Conservation (phyloP, 92 coral and sea anemone genomes). For the Parazoanthus atlanticus region DNA sequence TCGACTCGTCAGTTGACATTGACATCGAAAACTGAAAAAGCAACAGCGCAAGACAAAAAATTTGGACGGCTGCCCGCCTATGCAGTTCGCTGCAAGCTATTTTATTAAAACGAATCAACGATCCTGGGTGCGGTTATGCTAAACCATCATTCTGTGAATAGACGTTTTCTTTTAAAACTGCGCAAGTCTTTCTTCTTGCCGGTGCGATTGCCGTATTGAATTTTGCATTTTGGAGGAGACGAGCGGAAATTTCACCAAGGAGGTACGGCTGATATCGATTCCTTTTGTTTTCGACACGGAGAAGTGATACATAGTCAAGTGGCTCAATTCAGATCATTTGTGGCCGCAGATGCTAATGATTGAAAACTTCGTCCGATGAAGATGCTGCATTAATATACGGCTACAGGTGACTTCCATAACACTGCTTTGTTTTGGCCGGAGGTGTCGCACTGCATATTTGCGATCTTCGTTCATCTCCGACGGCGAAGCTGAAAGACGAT, state of each 20-base stretch:
- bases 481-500: not conserved
- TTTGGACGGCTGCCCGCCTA: slow-evolving; percentile 15
- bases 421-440: not conserved
- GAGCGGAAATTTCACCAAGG: slow-evolving; percentile 6
- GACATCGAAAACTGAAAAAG: not conserved
- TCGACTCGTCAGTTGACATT: not conserved
- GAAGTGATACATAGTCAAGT: slow-evolving; percentile 1
- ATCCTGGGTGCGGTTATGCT: slow-evolving; percentile 51
- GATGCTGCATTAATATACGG: not conserved
- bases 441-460: not conserved
- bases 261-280: not conserved
- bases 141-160: slow-evolving; percentile 38
- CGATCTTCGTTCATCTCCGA: not conserved
- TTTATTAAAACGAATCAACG: not conserved
- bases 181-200: slow-evolving; percentile 64
- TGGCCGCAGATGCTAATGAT: not conserved
- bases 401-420: not conserved
- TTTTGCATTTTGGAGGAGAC: not conserved
- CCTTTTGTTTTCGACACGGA: not conserved
- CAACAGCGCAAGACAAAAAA: not conserved
- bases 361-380: not conserved
- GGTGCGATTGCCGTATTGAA: slow-evolving; percentile 57
- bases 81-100: not conserved
- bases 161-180: slow-evolving; percentile 57
- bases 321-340: not conserved